Evolutionary conservation across 92 coral and sea anemone genomes (phyloP).

Genomic region (Palythoa caribaeorum): DNA sequence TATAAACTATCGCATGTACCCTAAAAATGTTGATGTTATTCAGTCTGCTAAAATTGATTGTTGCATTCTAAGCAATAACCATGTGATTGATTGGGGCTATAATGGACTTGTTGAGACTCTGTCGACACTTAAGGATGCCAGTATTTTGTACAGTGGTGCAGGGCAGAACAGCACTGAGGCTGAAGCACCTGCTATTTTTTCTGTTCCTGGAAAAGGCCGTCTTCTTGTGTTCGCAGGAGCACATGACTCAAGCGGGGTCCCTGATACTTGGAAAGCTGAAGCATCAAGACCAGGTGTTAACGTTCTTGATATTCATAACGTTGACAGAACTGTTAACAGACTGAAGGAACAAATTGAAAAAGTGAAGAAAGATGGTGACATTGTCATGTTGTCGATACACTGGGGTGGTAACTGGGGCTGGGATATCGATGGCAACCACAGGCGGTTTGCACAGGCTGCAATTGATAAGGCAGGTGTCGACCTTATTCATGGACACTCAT

Average conservation of each 20-base stretch:
- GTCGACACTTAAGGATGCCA: slow-evolving; percentile 63
- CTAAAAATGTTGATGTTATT: slow-evolving; percentile 80
- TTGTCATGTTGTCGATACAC: slow-evolving; percentile 76
- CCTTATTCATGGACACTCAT: slow-evolving; percentile 87
- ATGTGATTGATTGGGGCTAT: slow-evolving; percentile 90
- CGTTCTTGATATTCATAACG: slow-evolving; percentile 64
- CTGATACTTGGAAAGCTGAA: slow-evolving; percentile 78
- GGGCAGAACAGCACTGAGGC: slow-evolving; percentile 72
- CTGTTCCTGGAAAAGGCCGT: slow-evolving; percentile 59
- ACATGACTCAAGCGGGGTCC: slow-evolving; percentile 85
- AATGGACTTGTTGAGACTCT: slow-evolving; percentile 79
- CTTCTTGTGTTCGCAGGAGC: slow-evolving; percentile 85
- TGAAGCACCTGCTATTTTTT: slow-evolving; percentile 77
- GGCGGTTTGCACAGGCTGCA: slow-evolving; percentile 85
- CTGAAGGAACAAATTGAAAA: slow-evolving; percentile 58
- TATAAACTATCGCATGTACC: slow-evolving; percentile 91
- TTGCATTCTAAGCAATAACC: slow-evolving; percentile 83
- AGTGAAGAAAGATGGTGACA: slow-evolving; percentile 72
- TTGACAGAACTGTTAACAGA: slow-evolving; percentile 55
- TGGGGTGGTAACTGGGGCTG: slow-evolving; percentile 98
- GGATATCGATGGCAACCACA: slow-evolving; percentile 67
- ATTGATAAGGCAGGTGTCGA: slow-evolving; percentile 83
- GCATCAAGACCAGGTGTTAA: slow-evolving; percentile 73
- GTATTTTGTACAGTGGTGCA: slow-evolving; percentile 78
- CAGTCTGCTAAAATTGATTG: slow-evolving; percentile 79